Conservation (phyloP, 2,888 invertebrate species). For the Drosophila conformis region DNA sequence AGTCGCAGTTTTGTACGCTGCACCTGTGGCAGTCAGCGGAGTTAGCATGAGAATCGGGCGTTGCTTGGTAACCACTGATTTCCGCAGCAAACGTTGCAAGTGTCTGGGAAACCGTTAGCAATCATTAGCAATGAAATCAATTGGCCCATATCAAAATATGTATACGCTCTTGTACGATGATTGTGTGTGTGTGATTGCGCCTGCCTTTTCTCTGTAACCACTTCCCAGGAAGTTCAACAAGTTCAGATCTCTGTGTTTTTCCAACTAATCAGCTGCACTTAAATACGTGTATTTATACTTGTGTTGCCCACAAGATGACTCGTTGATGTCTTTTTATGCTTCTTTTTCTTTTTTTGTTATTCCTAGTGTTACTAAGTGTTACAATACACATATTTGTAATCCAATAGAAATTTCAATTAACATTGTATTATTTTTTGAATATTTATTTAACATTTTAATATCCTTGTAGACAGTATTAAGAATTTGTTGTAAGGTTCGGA, state of each 20-base stretch:
- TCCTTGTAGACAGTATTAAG: neutral
- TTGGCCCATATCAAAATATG: constrained; percentile 74
- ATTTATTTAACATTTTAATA: neutral
- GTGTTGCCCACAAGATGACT: constrained; percentile 11
- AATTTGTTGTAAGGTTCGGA: neutral
- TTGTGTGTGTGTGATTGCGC: constrained; percentile 27
- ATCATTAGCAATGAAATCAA: constrained; percentile 76
- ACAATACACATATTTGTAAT: neutral
- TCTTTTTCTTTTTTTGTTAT: neutral
- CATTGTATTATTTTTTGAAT: neutral
- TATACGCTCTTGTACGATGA: constrained; percentile 30
- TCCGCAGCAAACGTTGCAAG: constrained; percentile 61
- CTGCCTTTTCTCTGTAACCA: constrained; percentile 28
- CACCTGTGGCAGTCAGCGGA: constrained; percentile 37
- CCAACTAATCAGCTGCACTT: constrained; percentile 56
- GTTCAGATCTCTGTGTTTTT: constrained; percentile 60
- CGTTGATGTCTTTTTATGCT: constrained; percentile 1
- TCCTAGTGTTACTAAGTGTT: neutral
- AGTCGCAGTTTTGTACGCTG: constrained; percentile 32
- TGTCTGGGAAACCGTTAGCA: constrained; percentile 74
- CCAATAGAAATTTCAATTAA: neutral
- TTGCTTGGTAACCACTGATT: constrained; percentile 71
- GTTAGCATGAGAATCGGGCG: constrained; percentile 52
- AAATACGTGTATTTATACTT: constrained; percentile 30
- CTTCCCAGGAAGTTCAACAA: constrained; percentile 62